Conservation (phyloP, 2,888 invertebrate genomes). For the Tachystola acroxantha region DNA sequence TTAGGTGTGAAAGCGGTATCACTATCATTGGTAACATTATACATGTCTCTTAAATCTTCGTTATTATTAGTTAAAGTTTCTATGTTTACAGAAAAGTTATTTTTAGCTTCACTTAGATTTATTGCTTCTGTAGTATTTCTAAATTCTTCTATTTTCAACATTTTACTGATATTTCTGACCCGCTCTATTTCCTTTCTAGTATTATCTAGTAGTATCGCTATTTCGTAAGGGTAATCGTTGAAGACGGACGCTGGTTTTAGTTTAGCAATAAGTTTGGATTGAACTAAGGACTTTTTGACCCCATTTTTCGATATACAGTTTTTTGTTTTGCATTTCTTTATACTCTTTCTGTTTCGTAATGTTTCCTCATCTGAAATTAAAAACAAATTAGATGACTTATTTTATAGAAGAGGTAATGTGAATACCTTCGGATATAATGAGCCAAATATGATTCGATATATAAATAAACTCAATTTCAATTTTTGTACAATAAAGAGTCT, state of each 20-base stretch:
- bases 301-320: not conserved
- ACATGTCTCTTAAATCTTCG: slow-evolving; percentile 2
- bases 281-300: slow-evolving; percentile 16
- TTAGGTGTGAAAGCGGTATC: slow-evolving; percentile 23
- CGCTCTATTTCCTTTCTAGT: slow-evolving; percentile 19
- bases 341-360: slow-evolving; percentile 27
- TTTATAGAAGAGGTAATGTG: no score
- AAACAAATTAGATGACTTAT: slow-evolving; percentile 1
- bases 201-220: slow-evolving; percentile 38
- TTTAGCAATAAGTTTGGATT: slow-evolving; percentile 34
- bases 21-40: not conserved
- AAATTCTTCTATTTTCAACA: not conserved
- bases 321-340: slow-evolving; percentile 23
- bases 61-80: slow-evolving; percentile 12
- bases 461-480: no score
- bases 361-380: slow-evolving; percentile 25
- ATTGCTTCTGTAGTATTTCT: slow-evolving; percentile 7
- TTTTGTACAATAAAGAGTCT: no score
- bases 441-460: no score
- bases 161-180: slow-evolving; percentile 6
- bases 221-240: slow-evolving; percentile 54
- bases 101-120: slow-evolving; percentile 8
- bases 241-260: slow-evolving; percentile 34
- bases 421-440: no score
- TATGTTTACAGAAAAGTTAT: slow-evolving; percentile 10